Base-by-base conservation (phyloP, 1,140 invertebrate genomes). In the Anoplolepis gracilipes region DNA sequence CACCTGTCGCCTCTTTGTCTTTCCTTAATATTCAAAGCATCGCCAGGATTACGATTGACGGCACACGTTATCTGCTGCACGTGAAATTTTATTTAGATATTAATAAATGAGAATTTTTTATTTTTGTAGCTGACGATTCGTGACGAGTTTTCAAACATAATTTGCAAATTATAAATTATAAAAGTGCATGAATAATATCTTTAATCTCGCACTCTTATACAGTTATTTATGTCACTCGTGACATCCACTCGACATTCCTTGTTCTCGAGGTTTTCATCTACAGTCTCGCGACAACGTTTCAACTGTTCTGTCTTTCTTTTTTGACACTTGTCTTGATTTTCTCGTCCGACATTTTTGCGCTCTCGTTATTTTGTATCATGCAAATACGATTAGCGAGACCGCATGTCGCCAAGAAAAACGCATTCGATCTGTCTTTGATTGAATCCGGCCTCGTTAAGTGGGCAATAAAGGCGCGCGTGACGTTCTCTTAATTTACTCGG, bases 1-100 rank as follows among this genome's bases (percentile, higher is more conserved):
- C 84, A 42, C 70, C 76, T 82, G 87, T 85, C 86, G 30, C 33
- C 7, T 30, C 25, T 75, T 61, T 87, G 62, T 84, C 70, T 65
- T 49, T 28, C 28, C 42, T 39, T 36, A 42, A 70, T 33, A 16
- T 22, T 36, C 36, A 55, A n/a, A 30, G 25, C 22, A 22, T 36
- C 33, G 13, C 78, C n/a, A 82, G 11, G 8, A 36, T 39, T 25
- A 10, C 16, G 13, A 10, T 19, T 19, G 5, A 69, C 33, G 19
- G 10, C 39, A 13, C 1, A 42, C 10, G 39, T n/a, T n/a, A 42
- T 2, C 39, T 10, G 22, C 5, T 16, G 46, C 16, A 3, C 55
- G 39, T 33, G 4, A 42, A 81, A 39, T 81, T 81, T 57, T 6
- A 49, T 42, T 30, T 2, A 39, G 65, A 57, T 70, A 57, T 59